Evolutionary conservation across 2,797 vertebrate species (phyloP).

Genomic region (Hipposideros larvatus): DNA sequence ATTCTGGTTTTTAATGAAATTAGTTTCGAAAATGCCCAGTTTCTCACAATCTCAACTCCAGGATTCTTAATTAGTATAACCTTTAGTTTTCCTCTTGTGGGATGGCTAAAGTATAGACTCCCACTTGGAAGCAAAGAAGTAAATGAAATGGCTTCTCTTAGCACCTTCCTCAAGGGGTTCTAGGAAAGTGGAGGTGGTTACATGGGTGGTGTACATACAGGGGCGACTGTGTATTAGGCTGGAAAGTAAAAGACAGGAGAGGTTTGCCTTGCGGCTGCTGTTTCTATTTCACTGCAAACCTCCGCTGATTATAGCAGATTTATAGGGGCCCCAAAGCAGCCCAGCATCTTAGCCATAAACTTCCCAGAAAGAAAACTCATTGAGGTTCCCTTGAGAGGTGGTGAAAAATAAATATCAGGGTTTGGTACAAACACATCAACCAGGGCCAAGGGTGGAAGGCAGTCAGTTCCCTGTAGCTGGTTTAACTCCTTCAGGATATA

Average conservation of each 20-base stretch:
- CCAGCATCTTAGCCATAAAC: conserved; percentile 83
- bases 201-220: neutral
- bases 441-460: conserved; percentile 76
- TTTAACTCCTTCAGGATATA: conserved; percentile 76
- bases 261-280: conserved; percentile 70
- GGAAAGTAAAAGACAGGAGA: conserved; percentile 60
- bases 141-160: neutral
- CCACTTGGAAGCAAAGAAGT: neutral
- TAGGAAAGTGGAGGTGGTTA: neutral
- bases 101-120: neutral
- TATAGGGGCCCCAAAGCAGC: conserved; percentile 84
- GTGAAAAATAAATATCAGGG: conserved; percentile 85
- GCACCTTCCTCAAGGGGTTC: neutral
- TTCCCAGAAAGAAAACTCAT: conserved; percentile 85
- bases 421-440: conserved; percentile 84
- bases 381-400: conserved; percentile 84
- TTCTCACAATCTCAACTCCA: conserved; percentile 27
- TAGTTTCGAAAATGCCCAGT: neutral
- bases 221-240: conserved; percentile 40
- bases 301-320: conserved; percentile 84
- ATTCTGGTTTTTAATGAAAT: conserved; percentile 14
- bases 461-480: conserved; percentile 71
- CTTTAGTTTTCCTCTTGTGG: conserved; percentile 50
- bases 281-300: conserved; percentile 80
- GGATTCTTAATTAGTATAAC: conserved; percentile 43